Conservation (phyloP, 2,888 invertebrate species). For the Clusia tigrina region DNA sequence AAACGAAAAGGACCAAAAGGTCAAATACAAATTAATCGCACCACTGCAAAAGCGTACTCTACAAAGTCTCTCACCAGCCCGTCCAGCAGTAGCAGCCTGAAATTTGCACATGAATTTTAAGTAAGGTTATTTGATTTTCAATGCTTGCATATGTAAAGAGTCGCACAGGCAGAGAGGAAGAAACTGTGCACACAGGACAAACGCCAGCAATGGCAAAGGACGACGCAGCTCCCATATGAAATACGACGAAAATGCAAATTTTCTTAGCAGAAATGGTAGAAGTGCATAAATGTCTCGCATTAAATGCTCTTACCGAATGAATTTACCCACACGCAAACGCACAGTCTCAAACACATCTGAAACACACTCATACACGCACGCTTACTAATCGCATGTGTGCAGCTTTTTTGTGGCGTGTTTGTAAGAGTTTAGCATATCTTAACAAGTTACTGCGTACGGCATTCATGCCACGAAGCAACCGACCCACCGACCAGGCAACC, state of each 20-base stretch:
- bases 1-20: background rate
- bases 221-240: too few relatives aligned
- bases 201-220: conserved; percentile 8
- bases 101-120: background rate
- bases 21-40: background rate
- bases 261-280: conserved; percentile 23
- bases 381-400: conserved; percentile 40
- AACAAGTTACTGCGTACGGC: background rate
- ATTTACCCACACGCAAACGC: conserved; percentile 21
- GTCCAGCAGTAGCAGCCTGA: background rate
- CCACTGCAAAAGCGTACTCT: background rate
- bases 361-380: conserved; percentile 28
- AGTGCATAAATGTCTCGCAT: conserved; percentile 44
- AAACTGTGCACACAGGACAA: background rate
- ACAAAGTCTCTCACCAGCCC: too few relatives aligned
- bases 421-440: background rate
- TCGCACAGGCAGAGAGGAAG: background rate
- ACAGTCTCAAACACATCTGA: conserved; percentile 19
- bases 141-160: conserved; percentile 5
- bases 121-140: background rate
- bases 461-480: too few relatives aligned
- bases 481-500: too few relatives aligned
- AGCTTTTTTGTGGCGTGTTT: conserved; percentile 16
- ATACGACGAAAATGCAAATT: background rate
- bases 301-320: conserved; percentile 40